Base-by-base conservation (phyloP, 2,888 invertebrate genomes). In the Agriotes lineatus region DNA sequence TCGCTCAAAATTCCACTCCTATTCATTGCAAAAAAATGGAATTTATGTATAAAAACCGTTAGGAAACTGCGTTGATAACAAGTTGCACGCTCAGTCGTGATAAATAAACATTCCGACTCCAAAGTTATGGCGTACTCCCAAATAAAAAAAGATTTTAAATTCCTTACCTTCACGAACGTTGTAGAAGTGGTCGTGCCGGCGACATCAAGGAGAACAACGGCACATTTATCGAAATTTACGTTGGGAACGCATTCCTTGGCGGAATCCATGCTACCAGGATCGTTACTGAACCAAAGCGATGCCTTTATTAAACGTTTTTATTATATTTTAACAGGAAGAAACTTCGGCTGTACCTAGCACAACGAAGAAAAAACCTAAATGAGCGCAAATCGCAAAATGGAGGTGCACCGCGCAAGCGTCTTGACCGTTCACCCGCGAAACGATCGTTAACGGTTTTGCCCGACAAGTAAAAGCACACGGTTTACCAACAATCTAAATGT, bases 161-260 rank as follows among this genome's bases (percentile, higher is more conserved):
- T 69, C 72, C 79, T 80, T 90, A 92, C 93, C 91, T 95, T 93
- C 79, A 95, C 93, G 88, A 95, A 96, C 84, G 89, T 89, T 84
- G 94, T 91, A 82, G 94, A 93, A 81, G 94, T 94, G 79, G 93
- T 94, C 76, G 96, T 96, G 80, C 96, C 96, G 87, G 95, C 95
- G 84, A 96, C 91, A 85, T 96, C 96, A 80, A 95, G 85, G 77
- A 96, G 85, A 75, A 92, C 85, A 80, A 88, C 88, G 83, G 86
- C 87, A 81, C 87, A 87, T 84, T 88, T 88, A 82, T 82, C 82
- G 65, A 83, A 74, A 71, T 77, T 78, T 25, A 76, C 33, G 35
- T 25, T 42, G 20, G 30, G 10, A 1, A 14, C 37, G n/a, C 19
- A 14, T 22, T 64, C 64, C 19, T 64, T 57, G 12, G 45, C 45